Base-by-base conservation (phyloP, 2,797 vertebrate genomes). In the Ctenopoma multispine region DNA sequence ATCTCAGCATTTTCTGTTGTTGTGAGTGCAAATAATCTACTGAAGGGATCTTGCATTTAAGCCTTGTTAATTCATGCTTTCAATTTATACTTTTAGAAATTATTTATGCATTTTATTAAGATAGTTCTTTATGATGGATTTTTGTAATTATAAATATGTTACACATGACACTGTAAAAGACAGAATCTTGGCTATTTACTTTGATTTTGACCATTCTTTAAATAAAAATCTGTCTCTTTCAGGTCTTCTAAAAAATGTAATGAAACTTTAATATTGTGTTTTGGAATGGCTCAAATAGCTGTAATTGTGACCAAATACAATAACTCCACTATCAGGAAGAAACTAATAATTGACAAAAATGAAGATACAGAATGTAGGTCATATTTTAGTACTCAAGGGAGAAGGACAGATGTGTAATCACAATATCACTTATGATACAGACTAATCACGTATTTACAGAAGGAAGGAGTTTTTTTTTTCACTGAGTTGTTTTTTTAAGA, bases 371-470 rank as follows among this genome's bases (percentile, higher is more conserved):
- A 69, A 87, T 82, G 53, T 86, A 76, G 84, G 88, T 87, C 87
- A 86, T 62, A 34, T 29, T 8, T 17, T 49, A 29, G n/a, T 55
- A 40, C 66, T 79, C 38, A 55, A 44, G 75, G 70, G 62, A 58
- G 68, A 44, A 56, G 61, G 63, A 76, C 83, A 88, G 80, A 87
- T 91, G 83, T 84, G 81, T 31, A 48, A 55, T 83, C 72, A 85
- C 0, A 13, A 59, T 61, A 64, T 85, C 56, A 62, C n/a, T n/a
- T n/a, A n/a, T n/a, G n/a, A n/a, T n/a, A n/a, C n/a, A n/a, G n/a
- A 29, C 66, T 65, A 77, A 59, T n/a, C n/a, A n/a, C n/a, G n/a
- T n/a, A 75, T 51, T 73, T 2, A 43, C 8, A 76, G 9, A 46
- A 6, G 15, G 10, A 21, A 13, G 20, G 18, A 21, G 11, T 12